phyloP scores from a whole-genome alignment of 2,113 vertebrate genomes.

The Balaeniceps rex region DNA sequence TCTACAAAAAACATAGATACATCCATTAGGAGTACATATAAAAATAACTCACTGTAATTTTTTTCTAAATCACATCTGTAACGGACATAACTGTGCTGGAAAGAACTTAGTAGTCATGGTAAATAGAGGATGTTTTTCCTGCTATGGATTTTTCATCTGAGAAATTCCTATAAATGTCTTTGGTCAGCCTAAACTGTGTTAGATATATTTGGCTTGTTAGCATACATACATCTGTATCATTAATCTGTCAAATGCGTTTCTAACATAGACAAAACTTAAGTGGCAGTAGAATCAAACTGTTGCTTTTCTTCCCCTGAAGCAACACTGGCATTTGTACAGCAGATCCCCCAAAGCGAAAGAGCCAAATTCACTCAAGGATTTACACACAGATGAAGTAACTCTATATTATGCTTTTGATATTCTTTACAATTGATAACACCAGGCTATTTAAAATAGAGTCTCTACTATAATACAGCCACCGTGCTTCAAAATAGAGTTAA shows the following conservation, averaged over 20 bases:
- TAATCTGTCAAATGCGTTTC: neutral
- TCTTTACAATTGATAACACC: neutral
- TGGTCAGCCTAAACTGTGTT: neutral
- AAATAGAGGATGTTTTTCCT: conserved; percentile 41
- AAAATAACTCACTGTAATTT: conserved; percentile 16
- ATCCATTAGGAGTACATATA: neutral
- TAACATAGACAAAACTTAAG: neutral
- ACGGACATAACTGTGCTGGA: neutral
- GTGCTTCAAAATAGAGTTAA: neutral
- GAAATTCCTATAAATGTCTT: conserved; percentile 20
- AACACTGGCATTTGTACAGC: neutral
- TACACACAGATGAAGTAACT: neutral
- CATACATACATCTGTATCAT: neutral
- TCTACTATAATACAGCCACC: neutral
- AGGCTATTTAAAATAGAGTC: neutral
- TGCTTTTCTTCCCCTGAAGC: neutral
- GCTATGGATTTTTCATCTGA: conserved; percentile 29
- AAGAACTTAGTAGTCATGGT: conserved; percentile 21
- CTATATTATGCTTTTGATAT: neutral
- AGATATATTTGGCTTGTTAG: neutral
- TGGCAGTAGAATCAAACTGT: neutral
- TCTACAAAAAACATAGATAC: neutral
- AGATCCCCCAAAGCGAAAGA: neutral
- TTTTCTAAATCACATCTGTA: conserved; percentile 33
- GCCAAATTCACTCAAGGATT: neutral